Evolutionary conservation across 2,797 vertebrate genomes (phyloP), one percentile per base, ranked within the genome.

Genomic region (Rhynchotus rufescens): DNA sequence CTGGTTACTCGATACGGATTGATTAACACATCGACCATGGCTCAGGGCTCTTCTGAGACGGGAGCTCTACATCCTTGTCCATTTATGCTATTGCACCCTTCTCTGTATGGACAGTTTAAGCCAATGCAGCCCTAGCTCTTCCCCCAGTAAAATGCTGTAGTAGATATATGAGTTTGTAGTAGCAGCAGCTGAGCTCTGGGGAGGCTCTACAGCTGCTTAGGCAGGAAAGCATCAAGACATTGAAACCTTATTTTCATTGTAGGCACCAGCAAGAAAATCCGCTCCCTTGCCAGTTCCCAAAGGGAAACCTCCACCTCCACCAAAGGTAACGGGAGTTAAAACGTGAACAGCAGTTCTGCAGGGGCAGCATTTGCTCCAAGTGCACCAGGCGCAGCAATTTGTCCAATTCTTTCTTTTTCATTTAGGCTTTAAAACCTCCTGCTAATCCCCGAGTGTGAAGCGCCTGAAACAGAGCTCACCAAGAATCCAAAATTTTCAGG

Each of bases 391-490:
- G 20, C 6, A 6, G n/a, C 8, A 11, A 2, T 72, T 30, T n/a
- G 6, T 71, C 42, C 11, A 30, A 72, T 40, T 28, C 15, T 40
- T 44, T 6, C 25, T 80, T 65, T 42, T 47, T 40, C 79, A 3
- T 0, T 1, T 15, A 97, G 96, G 95, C 93, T 65, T 26, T 96
- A 19, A 96, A 96, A 64, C 96, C 95, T 59, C 82, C 91, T 1
- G 1, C 52, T 32, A 85, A 96, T 4, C 94, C 94, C 75, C 57
- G 87, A 2, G 94, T 96, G 49, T 97, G 94, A 97, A 85, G 64
- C 20, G 14, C 4, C 76, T 34, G 28, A 5, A 2, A 17, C 1
- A 45, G 40, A 26, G 62, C 56, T 54, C 36, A 30, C 34, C 1
- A 3, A 82, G 57, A 56, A 3, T 76, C 20, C 68, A 23, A 25